Conservation (phyloP, 1,140 invertebrate genomes). For the Diachasma alloeum region DNA sequence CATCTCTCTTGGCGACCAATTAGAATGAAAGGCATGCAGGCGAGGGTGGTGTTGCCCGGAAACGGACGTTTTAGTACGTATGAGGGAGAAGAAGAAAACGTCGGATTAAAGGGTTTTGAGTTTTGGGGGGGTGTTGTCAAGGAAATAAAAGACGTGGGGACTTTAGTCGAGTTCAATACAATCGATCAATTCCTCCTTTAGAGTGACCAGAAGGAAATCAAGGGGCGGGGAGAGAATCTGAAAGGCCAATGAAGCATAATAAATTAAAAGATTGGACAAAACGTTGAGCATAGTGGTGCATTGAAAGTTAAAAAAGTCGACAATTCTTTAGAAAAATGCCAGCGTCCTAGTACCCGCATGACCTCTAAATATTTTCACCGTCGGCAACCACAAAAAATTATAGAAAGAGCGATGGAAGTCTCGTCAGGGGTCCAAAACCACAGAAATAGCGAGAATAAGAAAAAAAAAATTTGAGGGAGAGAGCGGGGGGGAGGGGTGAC, state of each 20-base stretch:
- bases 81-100: too few relatives aligned
- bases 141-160: too few relatives aligned
- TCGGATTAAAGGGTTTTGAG: too few relatives aligned
- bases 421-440: background rate
- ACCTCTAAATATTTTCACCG: constrained; percentile 30
- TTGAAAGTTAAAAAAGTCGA: background rate
- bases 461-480: background rate
- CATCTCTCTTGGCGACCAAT: too few relatives aligned
- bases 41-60: too few relatives aligned
- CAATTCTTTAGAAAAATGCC: background rate
- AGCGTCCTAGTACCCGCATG: background rate
- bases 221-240: background rate
- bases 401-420: background rate
- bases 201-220: too few relatives aligned
- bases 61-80: too few relatives aligned
- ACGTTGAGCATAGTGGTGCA: background rate
- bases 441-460: background rate
- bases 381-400: background rate
- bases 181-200: too few relatives aligned
- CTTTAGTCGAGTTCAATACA: too few relatives aligned
- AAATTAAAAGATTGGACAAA: constrained; percentile 21
- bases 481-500: background rate
- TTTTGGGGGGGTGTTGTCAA: too few relatives aligned
- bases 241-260: too few relatives aligned
- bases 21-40: too few relatives aligned